These are phyloP conservation scores for Paragorgia papillata DNA, from an alignment of 92 coral and sea anemone genomes.

Conservation along the genomic window DNA sequence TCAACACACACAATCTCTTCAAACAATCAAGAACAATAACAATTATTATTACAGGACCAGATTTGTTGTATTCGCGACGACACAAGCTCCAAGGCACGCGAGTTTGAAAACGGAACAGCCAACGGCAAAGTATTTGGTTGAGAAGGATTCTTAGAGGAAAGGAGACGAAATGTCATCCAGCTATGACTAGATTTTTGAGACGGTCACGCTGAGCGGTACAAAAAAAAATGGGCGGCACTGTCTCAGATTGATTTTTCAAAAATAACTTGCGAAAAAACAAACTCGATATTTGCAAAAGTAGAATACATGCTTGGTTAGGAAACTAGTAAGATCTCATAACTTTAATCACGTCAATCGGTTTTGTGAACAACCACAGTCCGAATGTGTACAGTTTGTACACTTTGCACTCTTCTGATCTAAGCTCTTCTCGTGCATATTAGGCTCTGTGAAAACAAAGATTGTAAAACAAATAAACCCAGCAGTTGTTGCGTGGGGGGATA, in stretches of 20 bases:
- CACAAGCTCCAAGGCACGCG: not conserved
- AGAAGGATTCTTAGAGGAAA: not conserved
- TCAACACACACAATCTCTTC: conserved; percentile 28
- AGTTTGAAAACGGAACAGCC: too few relatives aligned
- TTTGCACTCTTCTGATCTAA: not conserved
- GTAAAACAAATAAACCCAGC: conserved; percentile 42
- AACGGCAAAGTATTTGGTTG: too few relatives aligned
- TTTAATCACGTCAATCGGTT: not conserved
- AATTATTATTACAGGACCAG: conserved; percentile 22
- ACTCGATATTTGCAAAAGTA: not conserved
- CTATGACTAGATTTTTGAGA: conserved; percentile 16
- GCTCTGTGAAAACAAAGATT: conserved; percentile 3
- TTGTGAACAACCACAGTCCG: not conserved
- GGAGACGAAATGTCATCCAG: not conserved
- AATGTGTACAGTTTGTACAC: not conserved
- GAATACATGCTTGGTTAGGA: not conserved
- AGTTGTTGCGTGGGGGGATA: conserved; percentile 7
- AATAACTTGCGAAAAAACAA: conserved; percentile 3
- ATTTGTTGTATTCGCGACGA: not conserved
- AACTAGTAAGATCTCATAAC: not conserved
- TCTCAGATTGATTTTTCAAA: conserved; percentile 8
- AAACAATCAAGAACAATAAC: conserved; percentile 41
- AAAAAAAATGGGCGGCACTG: conserved; percentile 35
- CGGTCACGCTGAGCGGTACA: conserved; percentile 34
- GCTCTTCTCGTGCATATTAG: not conserved